Evolutionary conservation across 2,888 invertebrate genomes (phyloP).

Genomic region (Eumacrocentrus americanus): DNA sequence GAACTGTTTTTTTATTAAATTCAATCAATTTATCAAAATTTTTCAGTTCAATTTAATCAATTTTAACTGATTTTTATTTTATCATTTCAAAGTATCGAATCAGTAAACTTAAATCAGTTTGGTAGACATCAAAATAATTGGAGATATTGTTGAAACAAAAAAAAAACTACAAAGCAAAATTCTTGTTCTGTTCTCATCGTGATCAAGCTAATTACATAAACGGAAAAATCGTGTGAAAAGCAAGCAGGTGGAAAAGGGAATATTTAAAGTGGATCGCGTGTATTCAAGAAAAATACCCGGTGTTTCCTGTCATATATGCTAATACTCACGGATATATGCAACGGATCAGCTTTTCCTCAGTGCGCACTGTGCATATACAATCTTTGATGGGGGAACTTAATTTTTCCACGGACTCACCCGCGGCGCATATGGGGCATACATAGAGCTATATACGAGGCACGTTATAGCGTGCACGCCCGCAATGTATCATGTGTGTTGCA

Average conservation of each 20-base stretch:
- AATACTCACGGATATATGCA: conserved; percentile 39
- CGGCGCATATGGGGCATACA: conserved; percentile 40
- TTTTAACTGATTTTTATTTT: no score
- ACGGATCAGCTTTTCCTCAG: conserved; percentile 35
- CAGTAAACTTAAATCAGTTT: no score
- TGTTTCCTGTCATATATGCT: conserved; percentile 48
- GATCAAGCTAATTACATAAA: conserved; percentile 1
- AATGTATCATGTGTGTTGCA: conserved; percentile 48
- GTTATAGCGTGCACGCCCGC: conserved; percentile 49
- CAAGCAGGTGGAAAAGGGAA: conserved; percentile 19
- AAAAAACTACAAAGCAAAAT: background rate
- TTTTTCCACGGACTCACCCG: conserved; percentile 28
- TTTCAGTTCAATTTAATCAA: no score
- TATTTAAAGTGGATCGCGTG: conserved; percentile 43
- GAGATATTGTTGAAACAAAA: background rate
- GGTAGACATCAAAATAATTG: background rate
- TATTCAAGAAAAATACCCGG: conserved; percentile 40
- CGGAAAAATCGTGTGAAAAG: conserved; percentile 25
- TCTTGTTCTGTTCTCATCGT: background rate
- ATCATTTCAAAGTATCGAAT: no score
- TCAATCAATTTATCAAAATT: no score
- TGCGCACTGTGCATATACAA: conserved; percentile 19
- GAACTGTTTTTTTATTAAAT: no score
- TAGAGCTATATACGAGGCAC: conserved; percentile 2
- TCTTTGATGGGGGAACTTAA: conserved; percentile 9